Evolutionary conservation across 2,888 invertebrate species (phyloP).

Genomic region (Hydroisotoma schaefferi): DNA sequence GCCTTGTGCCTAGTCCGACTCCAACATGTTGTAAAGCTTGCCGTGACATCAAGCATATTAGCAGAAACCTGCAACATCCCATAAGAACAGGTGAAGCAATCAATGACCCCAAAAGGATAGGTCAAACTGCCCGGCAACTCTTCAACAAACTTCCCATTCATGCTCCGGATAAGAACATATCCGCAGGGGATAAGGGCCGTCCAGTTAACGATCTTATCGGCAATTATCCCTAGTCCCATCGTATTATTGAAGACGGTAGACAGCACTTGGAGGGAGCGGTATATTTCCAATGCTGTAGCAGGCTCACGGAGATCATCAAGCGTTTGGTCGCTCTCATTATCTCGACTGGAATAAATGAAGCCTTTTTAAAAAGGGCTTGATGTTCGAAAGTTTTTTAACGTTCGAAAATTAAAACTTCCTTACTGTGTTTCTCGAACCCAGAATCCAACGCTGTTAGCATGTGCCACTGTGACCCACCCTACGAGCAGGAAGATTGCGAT

Average conservation of each 20-base stretch:
- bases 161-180: conserved; percentile 28
- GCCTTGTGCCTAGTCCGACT: conserved; percentile 22
- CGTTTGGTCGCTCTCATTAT: conserved; percentile 25
- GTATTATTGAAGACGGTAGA: conserved; percentile 24
- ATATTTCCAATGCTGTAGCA: conserved; percentile 14
- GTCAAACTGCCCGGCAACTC: conserved; percentile 34
- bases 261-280: conserved; percentile 25
- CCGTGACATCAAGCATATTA: conserved; percentile 22
- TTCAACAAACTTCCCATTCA: conserved; percentile 26
- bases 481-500: conserved; percentile 21
- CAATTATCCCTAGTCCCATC: conserved; percentile 24
- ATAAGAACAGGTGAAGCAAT: conserved; percentile 13
- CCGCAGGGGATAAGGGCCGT: conserved; percentile 21
- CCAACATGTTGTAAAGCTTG: conserved; percentile 30
- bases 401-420: not conserved
- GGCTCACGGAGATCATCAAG: conserved; percentile 17
- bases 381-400: not conserved
- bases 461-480: conserved; percentile 28
- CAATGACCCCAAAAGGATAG: conserved; percentile 24
- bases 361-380: not conserved
- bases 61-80: conserved; percentile 19
- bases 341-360: conserved; percentile 7
- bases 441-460: conserved; percentile 27
- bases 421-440: conserved; percentile 35
- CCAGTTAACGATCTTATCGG: conserved; percentile 19